Evolutionary conservation across 2,888 invertebrate species (phyloP).

Genomic region (Macrosiphum euphorbiae): DNA sequence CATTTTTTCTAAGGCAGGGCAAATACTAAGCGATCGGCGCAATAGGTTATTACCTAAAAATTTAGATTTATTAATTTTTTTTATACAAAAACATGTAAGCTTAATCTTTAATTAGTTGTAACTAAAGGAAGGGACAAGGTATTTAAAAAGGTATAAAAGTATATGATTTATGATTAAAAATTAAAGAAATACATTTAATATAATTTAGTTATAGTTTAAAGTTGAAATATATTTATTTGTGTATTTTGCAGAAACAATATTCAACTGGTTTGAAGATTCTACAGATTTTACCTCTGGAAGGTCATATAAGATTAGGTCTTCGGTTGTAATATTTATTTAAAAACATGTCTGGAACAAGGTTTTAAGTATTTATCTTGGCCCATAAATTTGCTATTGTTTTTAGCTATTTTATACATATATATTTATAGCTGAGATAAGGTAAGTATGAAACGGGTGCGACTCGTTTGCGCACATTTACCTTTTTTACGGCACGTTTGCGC

Average conservation of each 20-base stretch:
- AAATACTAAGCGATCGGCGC: neutral
- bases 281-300: neutral
- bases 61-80: conserved; percentile 1
- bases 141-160: too few relatives aligned
- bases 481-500: too few relatives aligned
- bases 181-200: neutral
- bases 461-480: too few relatives aligned
- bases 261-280: neutral
- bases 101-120: neutral
- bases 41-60: conserved; percentile 1
- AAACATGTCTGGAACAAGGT: neutral
- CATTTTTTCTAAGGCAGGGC: neutral
- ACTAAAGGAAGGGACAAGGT: too few relatives aligned
- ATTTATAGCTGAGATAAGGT: neutral
- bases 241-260: neutral
- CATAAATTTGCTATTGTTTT: neutral
- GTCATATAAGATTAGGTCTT: neutral
- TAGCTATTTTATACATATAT: neutral
- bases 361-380: neutral
- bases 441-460: neutral
- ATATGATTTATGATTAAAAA: neutral
- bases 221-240: neutral
- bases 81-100: conserved; percentile 29
- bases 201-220: neutral
- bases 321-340: neutral